A percentile compares a stretch with the other conserved stretches of the same genome.
phyloP scores from a whole-genome alignment of 2,797 vertebrate species.

The Acanthopagrus latus region DNA sequence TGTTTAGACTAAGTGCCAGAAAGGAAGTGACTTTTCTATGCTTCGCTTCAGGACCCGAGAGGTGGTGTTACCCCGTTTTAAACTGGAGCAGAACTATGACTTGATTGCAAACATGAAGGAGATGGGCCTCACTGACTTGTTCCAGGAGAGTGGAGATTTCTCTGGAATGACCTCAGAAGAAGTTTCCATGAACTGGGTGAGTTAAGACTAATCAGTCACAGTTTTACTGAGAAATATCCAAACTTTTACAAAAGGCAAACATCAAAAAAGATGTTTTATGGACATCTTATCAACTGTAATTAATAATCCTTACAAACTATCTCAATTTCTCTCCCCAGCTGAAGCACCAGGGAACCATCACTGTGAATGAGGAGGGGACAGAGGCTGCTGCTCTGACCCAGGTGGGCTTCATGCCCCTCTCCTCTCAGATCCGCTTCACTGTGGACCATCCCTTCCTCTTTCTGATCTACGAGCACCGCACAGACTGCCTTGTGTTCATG shows the following conservation, averaged over 20 bases:
- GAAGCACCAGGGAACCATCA: slow-evolving; percentile 96
- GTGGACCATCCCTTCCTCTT: slow-evolving; percentile 95
- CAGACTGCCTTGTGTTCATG: slow-evolving; percentile 95
- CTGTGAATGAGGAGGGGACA: slow-evolving; percentile 97
- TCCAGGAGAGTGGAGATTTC: slow-evolving; percentile 89
- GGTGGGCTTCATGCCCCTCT: slow-evolving; percentile 96
- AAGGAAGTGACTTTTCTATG: slow-evolving; percentile 2
- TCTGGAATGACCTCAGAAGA: slow-evolving; percentile 90
- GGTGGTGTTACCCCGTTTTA: slow-evolving; percentile 93
- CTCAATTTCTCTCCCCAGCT: slow-evolving; percentile 83
- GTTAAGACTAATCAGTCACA: slow-evolving; percentile 14
- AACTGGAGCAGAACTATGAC: slow-evolving; percentile 95
- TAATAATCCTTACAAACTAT: slow-evolving; percentile 14
- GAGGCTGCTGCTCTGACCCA: slow-evolving; percentile 92
- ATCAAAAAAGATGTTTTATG: not conserved
- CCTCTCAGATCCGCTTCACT: slow-evolving; percentile 92
- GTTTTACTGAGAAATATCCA: not conserved
- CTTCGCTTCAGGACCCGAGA: slow-evolving; percentile 90
- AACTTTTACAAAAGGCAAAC: not conserved
- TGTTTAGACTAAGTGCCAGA: not conserved
- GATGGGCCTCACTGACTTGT: slow-evolving; percentile 92
- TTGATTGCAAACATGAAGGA: slow-evolving; percentile 90
- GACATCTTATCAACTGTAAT: slow-evolving; percentile 3
- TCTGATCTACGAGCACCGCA: slow-evolving; percentile 96
- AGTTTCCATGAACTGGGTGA: slow-evolving; percentile 91